Conservation (phyloP, 2,797 vertebrate species). For the Silurus lanzhouensis region DNA sequence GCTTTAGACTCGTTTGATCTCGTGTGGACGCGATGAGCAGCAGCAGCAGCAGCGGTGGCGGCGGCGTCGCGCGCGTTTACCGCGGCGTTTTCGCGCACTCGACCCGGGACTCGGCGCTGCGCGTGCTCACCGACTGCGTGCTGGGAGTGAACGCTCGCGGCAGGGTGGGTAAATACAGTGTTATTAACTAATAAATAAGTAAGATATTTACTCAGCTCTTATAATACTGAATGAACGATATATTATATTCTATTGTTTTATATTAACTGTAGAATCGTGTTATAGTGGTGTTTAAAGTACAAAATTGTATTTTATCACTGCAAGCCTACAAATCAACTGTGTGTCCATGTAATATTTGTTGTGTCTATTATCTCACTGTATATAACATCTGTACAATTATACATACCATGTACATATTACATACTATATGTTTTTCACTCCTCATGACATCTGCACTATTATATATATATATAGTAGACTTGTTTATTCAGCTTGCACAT, state of each 20-base stretch:
- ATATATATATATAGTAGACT: no score
- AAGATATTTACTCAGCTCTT: background rate
- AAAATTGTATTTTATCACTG: no score
- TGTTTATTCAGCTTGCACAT: no score
- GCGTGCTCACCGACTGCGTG: background rate
- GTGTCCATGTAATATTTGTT: background rate
- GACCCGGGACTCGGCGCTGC: background rate
- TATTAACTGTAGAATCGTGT: no score
- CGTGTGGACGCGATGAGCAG: background rate
- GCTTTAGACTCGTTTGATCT: background rate
- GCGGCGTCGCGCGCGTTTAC: slow-evolving; percentile 2
- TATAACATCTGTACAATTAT: no score
- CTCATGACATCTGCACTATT: no score
- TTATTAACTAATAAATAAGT: background rate
- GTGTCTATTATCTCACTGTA: background rate
- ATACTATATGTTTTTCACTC: no score
- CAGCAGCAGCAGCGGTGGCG: no score
- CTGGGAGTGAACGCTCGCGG: slow-evolving; percentile 6
- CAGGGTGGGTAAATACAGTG: background rate
- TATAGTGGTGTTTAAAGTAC: no score
- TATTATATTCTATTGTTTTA: no score
- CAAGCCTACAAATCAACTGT: background rate
- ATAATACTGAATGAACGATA: background rate
- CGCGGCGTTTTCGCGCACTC: slow-evolving; percentile 27
- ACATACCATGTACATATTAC: no score